These are phyloP conservation scores for Capra hircus DNA, from an alignment of 2,113 vertebrate species.

Conservation along the genomic window DNA sequence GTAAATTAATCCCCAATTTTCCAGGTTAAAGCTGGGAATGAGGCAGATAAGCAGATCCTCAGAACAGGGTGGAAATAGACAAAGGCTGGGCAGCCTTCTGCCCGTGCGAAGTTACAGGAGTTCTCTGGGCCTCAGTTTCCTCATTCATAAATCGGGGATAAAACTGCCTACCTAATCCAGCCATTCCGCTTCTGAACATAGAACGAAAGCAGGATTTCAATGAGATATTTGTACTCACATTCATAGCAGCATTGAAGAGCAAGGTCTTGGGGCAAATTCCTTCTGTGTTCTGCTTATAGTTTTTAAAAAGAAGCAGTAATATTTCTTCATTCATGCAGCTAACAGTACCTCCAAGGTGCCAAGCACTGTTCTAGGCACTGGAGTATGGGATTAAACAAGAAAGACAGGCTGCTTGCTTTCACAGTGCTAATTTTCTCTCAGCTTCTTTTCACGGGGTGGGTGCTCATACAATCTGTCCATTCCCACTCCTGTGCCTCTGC, in stretches of 20 bases:
- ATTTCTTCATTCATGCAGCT: not conserved
- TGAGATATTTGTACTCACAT: not conserved
- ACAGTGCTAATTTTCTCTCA: not conserved
- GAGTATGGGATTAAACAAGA: not conserved
- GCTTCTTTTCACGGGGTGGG: not conserved
- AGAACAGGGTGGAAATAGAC: not conserved
- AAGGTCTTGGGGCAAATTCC: not conserved
- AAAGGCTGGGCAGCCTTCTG: not conserved
- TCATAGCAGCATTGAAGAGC: not conserved
- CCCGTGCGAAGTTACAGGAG: not conserved
- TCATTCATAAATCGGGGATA: not conserved
- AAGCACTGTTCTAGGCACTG: too few species aligned
- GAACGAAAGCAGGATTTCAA: not conserved
- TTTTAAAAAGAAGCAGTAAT: not conserved
- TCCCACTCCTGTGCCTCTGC: not conserved
- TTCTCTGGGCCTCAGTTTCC: not conserved
- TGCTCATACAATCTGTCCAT: not conserved
- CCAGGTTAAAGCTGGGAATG: constrained; percentile 36
- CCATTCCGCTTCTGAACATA: not conserved
- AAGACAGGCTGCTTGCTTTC: not conserved
- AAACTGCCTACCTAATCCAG: not conserved
- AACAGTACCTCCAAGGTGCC: not conserved
- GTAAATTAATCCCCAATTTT: constrained; percentile 52
- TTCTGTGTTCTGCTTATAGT: not conserved
- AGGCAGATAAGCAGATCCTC: not conserved